phyloP scores from a whole-genome alignment of 2,797 vertebrate genomes.

The Cirrhinus molitorella region DNA sequence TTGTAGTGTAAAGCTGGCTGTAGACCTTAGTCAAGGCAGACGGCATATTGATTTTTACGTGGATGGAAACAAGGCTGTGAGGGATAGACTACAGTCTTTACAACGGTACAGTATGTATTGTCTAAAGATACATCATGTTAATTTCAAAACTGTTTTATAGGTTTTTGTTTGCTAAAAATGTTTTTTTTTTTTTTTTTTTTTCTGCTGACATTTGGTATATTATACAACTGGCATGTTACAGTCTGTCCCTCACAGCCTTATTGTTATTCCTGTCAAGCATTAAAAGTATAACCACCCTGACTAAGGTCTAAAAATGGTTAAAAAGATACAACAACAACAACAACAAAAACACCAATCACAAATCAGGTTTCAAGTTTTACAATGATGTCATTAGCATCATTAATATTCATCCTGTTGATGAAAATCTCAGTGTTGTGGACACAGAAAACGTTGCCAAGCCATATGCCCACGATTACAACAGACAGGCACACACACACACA shows the following conservation, averaged over 20 bases:
- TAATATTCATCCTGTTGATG: slow-evolving; percentile 24
- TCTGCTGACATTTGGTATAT: no score
- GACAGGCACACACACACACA: background rate
- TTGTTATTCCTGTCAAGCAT: background rate
- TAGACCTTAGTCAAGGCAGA: background rate
- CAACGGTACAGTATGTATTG: background rate
- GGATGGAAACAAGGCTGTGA: background rate
- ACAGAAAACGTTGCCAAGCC: slow-evolving; percentile 22
- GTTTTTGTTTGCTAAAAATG: no score
- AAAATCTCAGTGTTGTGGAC: slow-evolving; percentile 14
- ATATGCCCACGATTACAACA: slow-evolving; percentile 37
- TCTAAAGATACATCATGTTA: background rate
- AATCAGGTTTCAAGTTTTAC: slow-evolving; percentile 1
- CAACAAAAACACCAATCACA: background rate
- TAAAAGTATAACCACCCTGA: background rate
- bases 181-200: no score
- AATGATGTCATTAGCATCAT: slow-evolving; percentile 12
- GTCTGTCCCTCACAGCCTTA: background rate
- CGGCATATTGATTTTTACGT: background rate
- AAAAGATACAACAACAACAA: background rate
- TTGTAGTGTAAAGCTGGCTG: background rate
- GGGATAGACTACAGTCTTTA: background rate
- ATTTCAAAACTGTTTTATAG: background rate
- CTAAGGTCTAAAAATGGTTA: background rate
- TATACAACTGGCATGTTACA: no score